Conservation (phyloP, 2,797 vertebrate genomes). For the Discoglossus pictus region DNA sequence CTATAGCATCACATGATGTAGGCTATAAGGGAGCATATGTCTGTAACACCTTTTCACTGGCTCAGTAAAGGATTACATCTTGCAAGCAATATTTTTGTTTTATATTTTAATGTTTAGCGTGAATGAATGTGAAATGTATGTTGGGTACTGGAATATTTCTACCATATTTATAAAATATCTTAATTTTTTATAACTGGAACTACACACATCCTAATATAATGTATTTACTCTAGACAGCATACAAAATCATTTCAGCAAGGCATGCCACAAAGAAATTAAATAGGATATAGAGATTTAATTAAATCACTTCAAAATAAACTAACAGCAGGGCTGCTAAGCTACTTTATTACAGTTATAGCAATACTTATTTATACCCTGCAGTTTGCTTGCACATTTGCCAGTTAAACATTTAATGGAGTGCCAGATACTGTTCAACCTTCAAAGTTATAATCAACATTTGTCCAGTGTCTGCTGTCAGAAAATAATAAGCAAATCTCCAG, state of each 20-base stretch:
- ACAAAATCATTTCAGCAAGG: background rate
- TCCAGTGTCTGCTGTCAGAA: constrained; percentile 23
- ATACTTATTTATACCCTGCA: constrained; percentile 3
- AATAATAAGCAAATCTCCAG: constrained; percentile 40
- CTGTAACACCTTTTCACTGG: too few species aligned
- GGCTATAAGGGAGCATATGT: too few species aligned
- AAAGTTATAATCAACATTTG: constrained; percentile 2
- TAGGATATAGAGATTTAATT: background rate
- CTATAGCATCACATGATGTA: too few species aligned
- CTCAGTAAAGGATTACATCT: too few species aligned
- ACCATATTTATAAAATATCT: too few species aligned
- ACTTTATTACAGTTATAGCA: background rate
- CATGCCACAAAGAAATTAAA: background rate
- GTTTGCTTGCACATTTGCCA: constrained; percentile 9
- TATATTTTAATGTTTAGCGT: too few species aligned
- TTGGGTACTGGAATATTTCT: too few species aligned
- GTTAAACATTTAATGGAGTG: constrained; percentile 3
- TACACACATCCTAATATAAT: too few species aligned
- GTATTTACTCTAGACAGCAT: too few species aligned
- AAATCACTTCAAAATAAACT: constrained; percentile 7
- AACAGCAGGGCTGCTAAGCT: constrained; percentile 9
- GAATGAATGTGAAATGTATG: too few species aligned
- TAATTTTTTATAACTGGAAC: too few species aligned
- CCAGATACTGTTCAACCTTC: constrained; percentile 3
- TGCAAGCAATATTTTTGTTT: too few species aligned